These are phyloP conservation scores for Mycetomoellerius zeteki DNA, from an alignment of 1,140 invertebrate genomes.

Conservation along the genomic window DNA sequence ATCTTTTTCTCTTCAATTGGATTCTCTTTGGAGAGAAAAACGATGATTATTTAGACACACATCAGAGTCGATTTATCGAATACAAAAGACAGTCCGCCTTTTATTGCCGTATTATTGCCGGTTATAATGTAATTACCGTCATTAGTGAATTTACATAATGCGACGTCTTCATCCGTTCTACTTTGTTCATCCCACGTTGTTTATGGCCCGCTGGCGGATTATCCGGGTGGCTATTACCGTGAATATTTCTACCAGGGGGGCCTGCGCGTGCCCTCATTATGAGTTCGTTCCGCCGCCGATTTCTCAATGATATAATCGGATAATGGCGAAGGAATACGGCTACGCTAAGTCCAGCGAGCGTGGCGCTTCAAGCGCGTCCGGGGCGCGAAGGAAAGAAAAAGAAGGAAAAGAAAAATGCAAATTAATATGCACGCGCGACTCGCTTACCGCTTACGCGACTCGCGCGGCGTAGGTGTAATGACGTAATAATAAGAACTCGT, in stretches of 20 bases:
- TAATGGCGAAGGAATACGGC: conserved; percentile 14
- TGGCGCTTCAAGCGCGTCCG: conserved; percentile 20
- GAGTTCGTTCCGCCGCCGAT: conserved; percentile 38
- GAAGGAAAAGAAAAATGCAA: conserved; percentile 24
- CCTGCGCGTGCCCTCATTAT: conserved; percentile 28
- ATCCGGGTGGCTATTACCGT: conserved; percentile 20
- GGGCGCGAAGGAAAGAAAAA: not conserved
- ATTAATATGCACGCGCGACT: conserved; percentile 32
- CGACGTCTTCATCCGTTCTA: conserved; percentile 51
- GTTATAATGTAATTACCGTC: conserved; percentile 28
- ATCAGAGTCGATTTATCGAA: conserved; percentile 1
- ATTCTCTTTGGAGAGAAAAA: not conserved
- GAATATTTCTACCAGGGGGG: conserved; percentile 17
- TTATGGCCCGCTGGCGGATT: conserved; percentile 10
- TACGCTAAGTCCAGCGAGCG: not conserved
- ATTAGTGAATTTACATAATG: conserved; percentile 55
- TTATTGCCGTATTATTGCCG: conserved; percentile 1
- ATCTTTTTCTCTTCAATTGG: not conserved
- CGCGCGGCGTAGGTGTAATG: conserved; percentile 23
- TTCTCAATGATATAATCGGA: conserved; percentile 51
- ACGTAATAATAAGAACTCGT: conserved; percentile 27
- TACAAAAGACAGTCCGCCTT: not conserved
- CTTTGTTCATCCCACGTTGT: conserved; percentile 56
- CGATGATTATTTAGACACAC: not conserved
- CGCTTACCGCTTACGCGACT: not conserved